Evolutionary conservation across 1,140 invertebrate species (phyloP).

Genomic region (Procambarus clarkii): DNA sequence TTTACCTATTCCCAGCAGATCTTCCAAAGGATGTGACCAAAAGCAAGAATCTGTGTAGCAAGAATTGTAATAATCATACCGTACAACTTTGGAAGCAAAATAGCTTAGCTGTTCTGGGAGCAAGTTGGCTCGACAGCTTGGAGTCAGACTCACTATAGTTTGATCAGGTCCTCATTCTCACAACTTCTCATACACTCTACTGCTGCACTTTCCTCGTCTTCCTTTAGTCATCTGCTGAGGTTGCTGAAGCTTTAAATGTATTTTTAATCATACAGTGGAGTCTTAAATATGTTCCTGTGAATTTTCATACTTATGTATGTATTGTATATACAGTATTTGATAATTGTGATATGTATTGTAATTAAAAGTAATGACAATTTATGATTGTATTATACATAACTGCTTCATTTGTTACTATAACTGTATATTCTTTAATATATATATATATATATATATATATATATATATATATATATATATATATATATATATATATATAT

Average conservation of each 20-base stretch:
- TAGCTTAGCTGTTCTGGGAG: no score
- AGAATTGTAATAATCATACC: no score
- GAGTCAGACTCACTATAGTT: not conserved
- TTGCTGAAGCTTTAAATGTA: constrained; percentile 50
- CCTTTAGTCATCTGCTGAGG: constrained; percentile 3
- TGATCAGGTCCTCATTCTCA: not conserved
- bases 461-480: no score
- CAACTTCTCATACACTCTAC: not conserved
- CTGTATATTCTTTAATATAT: no score
- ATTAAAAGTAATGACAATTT: constrained; percentile 25
- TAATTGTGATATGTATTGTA: constrained; percentile 54
- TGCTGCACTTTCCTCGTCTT: not conserved
- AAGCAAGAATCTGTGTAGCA: no score
- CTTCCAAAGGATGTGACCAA: no score
- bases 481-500: no score
- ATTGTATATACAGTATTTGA: constrained; percentile 47
- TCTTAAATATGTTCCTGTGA: constrained; percentile 49
- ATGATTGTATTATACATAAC: not conserved
- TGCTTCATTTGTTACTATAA: no score
- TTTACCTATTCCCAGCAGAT: no score
- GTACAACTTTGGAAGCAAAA: no score
- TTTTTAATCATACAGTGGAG: constrained; percentile 14
- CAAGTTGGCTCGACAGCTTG: not conserved
- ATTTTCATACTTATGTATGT: constrained; percentile 40
- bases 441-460: no score